Evolutionary conservation across 2,113 vertebrate species (phyloP).

Genomic region (Rousettus leschenaultii): DNA sequence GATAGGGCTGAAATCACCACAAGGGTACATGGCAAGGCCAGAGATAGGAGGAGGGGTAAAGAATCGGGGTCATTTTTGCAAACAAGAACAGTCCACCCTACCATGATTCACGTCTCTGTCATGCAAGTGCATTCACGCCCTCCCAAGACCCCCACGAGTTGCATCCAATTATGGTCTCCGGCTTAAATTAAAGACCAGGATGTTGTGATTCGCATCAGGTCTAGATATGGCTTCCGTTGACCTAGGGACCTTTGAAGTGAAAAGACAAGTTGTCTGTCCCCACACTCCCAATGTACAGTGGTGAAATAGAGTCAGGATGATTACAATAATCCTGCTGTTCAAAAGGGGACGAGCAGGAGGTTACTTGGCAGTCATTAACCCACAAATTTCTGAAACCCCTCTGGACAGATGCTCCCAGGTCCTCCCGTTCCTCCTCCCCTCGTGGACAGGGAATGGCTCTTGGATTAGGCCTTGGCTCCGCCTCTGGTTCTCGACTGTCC

Average conservation of each 20-base stretch:
- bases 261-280: neutral
- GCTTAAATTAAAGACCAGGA: neutral
- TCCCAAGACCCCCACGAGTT: neutral
- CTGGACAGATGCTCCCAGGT: no score
- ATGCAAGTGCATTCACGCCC: neutral
- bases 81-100: neutral
- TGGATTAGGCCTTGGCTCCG: neutral
- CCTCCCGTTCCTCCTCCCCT: neutral
- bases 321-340: rapidly evolving
- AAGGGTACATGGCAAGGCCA: neutral
- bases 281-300: neutral
- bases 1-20: neutral
- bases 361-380: no score
- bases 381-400: neutral
- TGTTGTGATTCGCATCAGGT: rapidly evolving
- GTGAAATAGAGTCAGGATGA: neutral
- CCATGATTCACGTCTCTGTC: neutral
- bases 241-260: neutral
- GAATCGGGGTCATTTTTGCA: neutral
- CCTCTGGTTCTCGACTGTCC: no score
- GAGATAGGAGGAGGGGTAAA: neutral
- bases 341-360: no score
- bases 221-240: neutral
- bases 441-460: neutral
- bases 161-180: neutral